phyloP scores from a whole-genome alignment of 2,797 vertebrate genomes.

The Eulemur rubriventer region DNA sequence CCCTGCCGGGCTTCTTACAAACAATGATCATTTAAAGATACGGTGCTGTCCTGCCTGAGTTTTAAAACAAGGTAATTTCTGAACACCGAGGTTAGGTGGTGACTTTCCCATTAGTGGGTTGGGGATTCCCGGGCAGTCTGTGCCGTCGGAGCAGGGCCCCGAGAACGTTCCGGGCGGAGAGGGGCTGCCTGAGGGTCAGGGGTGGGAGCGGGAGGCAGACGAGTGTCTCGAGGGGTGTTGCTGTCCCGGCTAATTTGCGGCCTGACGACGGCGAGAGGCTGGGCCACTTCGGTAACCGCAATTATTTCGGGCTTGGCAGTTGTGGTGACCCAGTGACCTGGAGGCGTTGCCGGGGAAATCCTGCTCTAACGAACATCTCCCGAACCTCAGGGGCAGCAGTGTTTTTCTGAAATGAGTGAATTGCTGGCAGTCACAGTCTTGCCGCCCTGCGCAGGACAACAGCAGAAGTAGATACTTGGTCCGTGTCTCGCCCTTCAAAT shows the following conservation, averaged over 20 bases:
- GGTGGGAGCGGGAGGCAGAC: background rate
- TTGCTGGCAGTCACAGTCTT: background rate
- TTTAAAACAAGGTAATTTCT: background rate
- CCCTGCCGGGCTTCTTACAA: rapidly evolving
- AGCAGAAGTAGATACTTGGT: background rate
- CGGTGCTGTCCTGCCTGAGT: background rate
- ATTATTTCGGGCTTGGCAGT: background rate
- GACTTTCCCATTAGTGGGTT: background rate
- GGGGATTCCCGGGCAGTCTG: background rate
- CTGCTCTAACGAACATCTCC: rapidly evolving
- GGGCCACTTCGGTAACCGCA: background rate
- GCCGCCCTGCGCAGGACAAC: rapidly evolving
- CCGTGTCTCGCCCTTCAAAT: rapidly evolving
- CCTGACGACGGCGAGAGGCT: rapidly evolving
- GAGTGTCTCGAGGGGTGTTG: rapidly evolving
- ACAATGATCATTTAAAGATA: rapidly evolving
- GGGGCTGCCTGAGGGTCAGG: rapidly evolving
- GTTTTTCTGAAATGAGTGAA: background rate
- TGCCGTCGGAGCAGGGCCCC: rapidly evolving
- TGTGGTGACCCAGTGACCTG: background rate
- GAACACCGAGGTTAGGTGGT: background rate
- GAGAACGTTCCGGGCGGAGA: rapidly evolving
- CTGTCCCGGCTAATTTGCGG: background rate
- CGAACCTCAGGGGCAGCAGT: background rate
- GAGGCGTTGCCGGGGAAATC: background rate